Evolutionary conservation across 1,140 invertebrate species (phyloP).

Genomic region (Dufourea novaeangliae): DNA sequence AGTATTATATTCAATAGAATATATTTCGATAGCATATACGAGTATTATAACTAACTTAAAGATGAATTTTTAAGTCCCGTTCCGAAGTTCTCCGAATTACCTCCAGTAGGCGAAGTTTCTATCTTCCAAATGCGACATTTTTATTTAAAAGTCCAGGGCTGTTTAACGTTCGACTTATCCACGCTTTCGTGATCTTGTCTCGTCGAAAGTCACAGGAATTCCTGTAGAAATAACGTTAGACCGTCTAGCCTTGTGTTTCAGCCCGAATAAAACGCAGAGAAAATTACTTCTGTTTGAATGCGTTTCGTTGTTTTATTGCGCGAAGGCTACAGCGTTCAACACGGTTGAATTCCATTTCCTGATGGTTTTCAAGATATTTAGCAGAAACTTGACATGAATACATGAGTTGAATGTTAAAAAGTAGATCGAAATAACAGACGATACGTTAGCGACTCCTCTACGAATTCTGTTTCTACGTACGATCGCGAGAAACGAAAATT

Average conservation of each 20-base stretch:
- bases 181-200: too few species aligned
- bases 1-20: too few species aligned
- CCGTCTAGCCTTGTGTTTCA: neutral
- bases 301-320: slow-evolving; percentile 3
- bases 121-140: too few species aligned
- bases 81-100: too few species aligned
- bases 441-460: neutral
- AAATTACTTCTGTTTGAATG: neutral
- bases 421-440: slow-evolving; percentile 16
- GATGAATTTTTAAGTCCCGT: too few species aligned
- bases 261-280: neutral
- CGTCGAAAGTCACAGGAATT: too few species aligned
- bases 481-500: neutral
- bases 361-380: neutral
- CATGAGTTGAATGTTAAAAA: slow-evolving; percentile 12
- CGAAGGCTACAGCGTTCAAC: neutral
- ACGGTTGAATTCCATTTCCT: neutral
- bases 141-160: too few species aligned
- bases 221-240: neutral
- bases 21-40: too few species aligned
- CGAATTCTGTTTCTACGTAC: neutral
- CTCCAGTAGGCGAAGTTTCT: too few species aligned
- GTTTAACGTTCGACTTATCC: too few species aligned
- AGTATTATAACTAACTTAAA: too few species aligned
- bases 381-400: neutral